Evolutionary conservation across 2,797 vertebrate genomes (phyloP).

Genomic region (Coregonus ussuriensis): DNA sequence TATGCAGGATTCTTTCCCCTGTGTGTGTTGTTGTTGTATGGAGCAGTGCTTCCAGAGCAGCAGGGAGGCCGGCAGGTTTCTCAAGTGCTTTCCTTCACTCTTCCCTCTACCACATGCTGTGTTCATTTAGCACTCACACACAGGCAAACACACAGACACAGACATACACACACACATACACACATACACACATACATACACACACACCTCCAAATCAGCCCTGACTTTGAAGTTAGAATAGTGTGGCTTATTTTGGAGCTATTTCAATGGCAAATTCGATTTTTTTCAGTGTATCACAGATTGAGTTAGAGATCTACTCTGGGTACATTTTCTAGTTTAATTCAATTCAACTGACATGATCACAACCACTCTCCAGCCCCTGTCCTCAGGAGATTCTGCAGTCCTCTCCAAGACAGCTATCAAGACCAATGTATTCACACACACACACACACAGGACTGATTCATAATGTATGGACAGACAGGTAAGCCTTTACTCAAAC

Average conservation of each 20-base stretch:
- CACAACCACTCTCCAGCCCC: no score
- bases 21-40: no score
- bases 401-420: background rate
- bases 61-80: slow-evolving; percentile 39
- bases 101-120: slow-evolving; percentile 37
- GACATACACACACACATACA: no score
- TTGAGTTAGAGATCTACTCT: no score
- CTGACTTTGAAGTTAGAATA: slow-evolving; percentile 36
- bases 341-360: no score
- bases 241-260: slow-evolving; percentile 3
- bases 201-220: background rate
- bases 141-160: no score
- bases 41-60: slow-evolving; percentile 30
- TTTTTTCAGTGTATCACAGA: background rate
- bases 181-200: no score
- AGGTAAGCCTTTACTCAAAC: background rate
- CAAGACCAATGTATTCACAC: background rate
- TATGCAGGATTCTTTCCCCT: slow-evolving; percentile 16
- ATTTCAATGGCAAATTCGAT: slow-evolving; percentile 17
- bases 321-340: no score
- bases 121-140: slow-evolving; percentile 40
- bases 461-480: background rate
- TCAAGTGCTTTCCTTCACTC: slow-evolving; percentile 38
- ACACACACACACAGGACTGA: background rate
- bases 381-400: no score